These are phyloP conservation scores for Andrena trimmerana DNA, from an alignment of 2,888 invertebrate species.

Conservation along the genomic window DNA sequence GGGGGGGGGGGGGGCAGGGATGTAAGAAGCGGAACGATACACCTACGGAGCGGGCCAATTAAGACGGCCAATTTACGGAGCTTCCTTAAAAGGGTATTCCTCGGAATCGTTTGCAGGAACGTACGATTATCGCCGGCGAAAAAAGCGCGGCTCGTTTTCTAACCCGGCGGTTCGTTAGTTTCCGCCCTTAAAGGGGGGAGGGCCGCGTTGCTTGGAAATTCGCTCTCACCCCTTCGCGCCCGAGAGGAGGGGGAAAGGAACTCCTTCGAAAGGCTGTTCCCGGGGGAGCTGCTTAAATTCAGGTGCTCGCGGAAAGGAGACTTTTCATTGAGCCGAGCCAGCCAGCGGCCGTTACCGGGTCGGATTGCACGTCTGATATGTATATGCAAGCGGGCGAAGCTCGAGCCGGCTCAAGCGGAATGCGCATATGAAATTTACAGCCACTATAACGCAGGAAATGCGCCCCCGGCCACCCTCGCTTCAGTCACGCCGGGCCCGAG, in stretches of 20 bases:
- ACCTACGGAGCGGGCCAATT: slow-evolving; percentile 41
- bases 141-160: slow-evolving; percentile 6
- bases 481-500: slow-evolving; percentile 37
- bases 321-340: slow-evolving; percentile 68
- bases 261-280: slow-evolving; percentile 9
- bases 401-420: slow-evolving; percentile 69
- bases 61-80: slow-evolving; percentile 45
- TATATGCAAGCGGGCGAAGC: slow-evolving; percentile 51
- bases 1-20: not conserved
- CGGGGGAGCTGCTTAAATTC: slow-evolving; percentile 64
- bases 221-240: not conserved
- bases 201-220: slow-evolving; percentile 14
- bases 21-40: slow-evolving; percentile 1
- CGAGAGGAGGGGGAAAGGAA: not conserved
- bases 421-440: slow-evolving; percentile 81
- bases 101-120: slow-evolving; percentile 23
- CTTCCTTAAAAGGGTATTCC: slow-evolving; percentile 46
- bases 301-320: slow-evolving; percentile 67
- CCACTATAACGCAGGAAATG: slow-evolving; percentile 76
- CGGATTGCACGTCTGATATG: slow-evolving; percentile 61
- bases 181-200: slow-evolving; percentile 6
- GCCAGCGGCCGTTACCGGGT: slow-evolving; percentile 60
- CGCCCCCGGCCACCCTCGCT: slow-evolving; percentile 58
- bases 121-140: slow-evolving; percentile 48
- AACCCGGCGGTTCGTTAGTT: slow-evolving; percentile 20